Base-by-base conservation (phyloP, 1,140 invertebrate species). In the Hestina assimilis region DNA sequence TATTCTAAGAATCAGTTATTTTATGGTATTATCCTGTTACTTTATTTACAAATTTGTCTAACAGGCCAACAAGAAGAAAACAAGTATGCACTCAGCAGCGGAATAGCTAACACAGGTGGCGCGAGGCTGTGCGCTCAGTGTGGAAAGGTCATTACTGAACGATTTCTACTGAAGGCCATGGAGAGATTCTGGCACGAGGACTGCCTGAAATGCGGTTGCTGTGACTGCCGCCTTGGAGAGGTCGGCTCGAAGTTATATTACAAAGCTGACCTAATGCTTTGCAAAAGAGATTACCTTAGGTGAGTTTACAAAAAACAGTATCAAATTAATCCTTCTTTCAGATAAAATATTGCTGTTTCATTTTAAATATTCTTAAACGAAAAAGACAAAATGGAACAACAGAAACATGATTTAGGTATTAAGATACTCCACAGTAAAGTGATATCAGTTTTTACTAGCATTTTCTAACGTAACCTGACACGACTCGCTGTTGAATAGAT, bases 101-200 rank as follows among this genome's bases (percentile, higher is more conserved):
- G 63, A n/a, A 83, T 85, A 9, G 56, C 75, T 4, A 81, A 69
- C 62, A 69, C 79, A 4, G 79, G 77, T 0, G 78, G 77, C 9
- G 78, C 83, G 1, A 66, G 94, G 59, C 92, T 94, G 59, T 95
- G 94, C 76, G 94, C 94, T 0, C 93, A 93, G 26, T 95, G 94
- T 67, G 93, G 93, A 7, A 95, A 95, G 64, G 81, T 89, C 50
- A 95, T 95, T 80, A 94, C 93, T 1, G 93, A 95, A 75, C 86
- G 94, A 66, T 95, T 92, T 76, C 89, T 95, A 3, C 87, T 95
- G 33, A 94, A 94, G 70, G 95, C 96, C 0, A 87, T 97, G 71
- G 95, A 98, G 73, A 91, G 96, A 79, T 95, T 93, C 78, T 98
- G 97, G 96, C 97, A 98, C 85, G 96, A 98, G 75, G 96, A 97